These are phyloP conservation scores for Glomeris marginata DNA, from an alignment of 2,888 invertebrate species.

Conservation along the genomic window DNA sequence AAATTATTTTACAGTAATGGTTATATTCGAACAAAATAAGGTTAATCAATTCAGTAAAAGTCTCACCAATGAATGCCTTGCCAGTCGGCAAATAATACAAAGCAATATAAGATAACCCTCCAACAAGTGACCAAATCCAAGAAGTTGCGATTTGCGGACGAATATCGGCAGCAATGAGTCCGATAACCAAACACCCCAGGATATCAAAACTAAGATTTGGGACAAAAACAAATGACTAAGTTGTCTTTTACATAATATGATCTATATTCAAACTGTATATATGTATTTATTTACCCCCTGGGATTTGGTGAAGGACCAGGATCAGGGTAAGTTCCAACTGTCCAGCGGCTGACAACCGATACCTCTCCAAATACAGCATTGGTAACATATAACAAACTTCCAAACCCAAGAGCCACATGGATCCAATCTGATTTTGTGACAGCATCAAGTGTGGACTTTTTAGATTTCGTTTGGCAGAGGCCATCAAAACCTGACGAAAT, in stretches of 20 bases:
- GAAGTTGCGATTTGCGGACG: not conserved
- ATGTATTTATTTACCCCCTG: constrained; percentile 27
- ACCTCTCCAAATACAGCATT: constrained; percentile 29
- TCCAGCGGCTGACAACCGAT: constrained; percentile 29
- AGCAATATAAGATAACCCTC: constrained; percentile 19
- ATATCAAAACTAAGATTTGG: no score
- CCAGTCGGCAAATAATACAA: constrained; percentile 27
- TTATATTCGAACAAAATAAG: not conserved
- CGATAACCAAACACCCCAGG: not conserved
- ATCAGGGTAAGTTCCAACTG: constrained; percentile 26
- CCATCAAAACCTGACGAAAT: no score
- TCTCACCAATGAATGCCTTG: constrained; percentile 25
- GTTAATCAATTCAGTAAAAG: not conserved
- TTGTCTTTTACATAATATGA: not conserved
- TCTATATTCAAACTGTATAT: not conserved
- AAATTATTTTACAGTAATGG: not conserved
- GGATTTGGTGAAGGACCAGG: constrained; percentile 27
- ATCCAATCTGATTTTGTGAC: constrained; percentile 19
- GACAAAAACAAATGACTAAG: no score
- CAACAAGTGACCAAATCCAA: constrained; percentile 23
- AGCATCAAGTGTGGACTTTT: no score
- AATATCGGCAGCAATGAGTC: not conserved
- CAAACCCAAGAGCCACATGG: constrained; percentile 25
- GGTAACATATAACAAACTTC: constrained; percentile 27
- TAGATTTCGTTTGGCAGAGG: not conserved